Base-by-base conservation (phyloP, 2,888 invertebrate genomes). In the Leucoptera coffeella region DNA sequence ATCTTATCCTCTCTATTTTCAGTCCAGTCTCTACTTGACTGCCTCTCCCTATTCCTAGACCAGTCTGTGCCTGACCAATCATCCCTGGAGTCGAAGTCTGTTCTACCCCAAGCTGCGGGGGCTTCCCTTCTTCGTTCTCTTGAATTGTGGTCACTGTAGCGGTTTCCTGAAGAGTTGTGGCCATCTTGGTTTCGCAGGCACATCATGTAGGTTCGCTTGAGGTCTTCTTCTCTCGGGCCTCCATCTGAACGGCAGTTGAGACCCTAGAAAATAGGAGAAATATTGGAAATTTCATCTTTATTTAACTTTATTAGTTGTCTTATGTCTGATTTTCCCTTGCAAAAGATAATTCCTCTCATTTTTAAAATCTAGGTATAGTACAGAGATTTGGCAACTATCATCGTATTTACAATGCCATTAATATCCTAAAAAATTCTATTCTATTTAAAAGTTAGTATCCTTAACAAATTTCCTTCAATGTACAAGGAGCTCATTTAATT, bases 231-330 rank as follows among this genome's bases (percentile, higher is more conserved):
- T 30, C 69, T 64, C n/a, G 72, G 65, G 13, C 77, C 74, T 28
- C 75, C 75, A 24, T 74, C 74, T 1, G 75, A 62, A 8, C 73
- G 73, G 37, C 82, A 81, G 40, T 64, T 76, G 12, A 81, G 40
- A 6, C 69, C 58, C 75, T 76, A 23, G n/a, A 22, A 22, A 22
- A 4, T n/a, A n/a, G n/a, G n/a, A n/a, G n/a, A n/a, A n/a, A n/a
- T n/a, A n/a, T n/a, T n/a, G n/a, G n/a, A n/a, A n/a, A n/a, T n/a
- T n/a, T n/a, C n/a, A n/a, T n/a, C n/a, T n/a, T n/a, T n/a, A n/a
- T n/a, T n/a, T n/a, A n/a, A n/a, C n/a, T n/a, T n/a, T n/a, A n/a
- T n/a, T n/a, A n/a, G n/a, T n/a, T n/a, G n/a, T n/a, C n/a, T n/a
- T n/a, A n/a, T n/a, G n/a, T n/a, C n/a, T n/a, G n/a, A n/a, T n/a